These are phyloP conservation scores for Grammomys dolichurus DNA, from an alignment of 2,113 vertebrate genomes.

Conservation along the genomic window DNA sequence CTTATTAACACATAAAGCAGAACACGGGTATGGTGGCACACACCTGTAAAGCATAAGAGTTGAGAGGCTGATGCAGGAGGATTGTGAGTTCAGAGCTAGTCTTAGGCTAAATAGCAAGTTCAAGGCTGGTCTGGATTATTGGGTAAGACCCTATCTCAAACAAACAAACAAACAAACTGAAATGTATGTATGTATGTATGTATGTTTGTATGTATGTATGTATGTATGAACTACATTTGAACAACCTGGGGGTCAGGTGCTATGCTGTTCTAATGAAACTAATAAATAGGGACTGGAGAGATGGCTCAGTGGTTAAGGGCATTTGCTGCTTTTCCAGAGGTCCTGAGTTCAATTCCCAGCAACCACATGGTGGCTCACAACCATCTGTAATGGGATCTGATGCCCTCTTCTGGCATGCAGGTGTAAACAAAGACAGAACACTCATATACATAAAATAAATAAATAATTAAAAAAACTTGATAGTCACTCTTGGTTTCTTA, in stretches of 20 bases:
- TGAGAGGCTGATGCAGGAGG: background rate
- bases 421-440: too few species aligned
- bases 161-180: background rate
- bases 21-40: background rate
- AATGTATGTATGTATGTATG: too few species aligned
- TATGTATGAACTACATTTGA: accelerated
- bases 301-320: too few species aligned
- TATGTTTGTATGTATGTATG: too few species aligned
- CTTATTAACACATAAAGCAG: background rate
- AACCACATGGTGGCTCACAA: too few species aligned
- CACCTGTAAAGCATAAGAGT: background rate
- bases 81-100: accelerated
- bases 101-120: background rate
- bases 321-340: too few species aligned
- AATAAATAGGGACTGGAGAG: too few species aligned
- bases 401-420: too few species aligned
- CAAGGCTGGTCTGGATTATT: background rate
- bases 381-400: too few species aligned
- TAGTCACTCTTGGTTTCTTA: background rate
- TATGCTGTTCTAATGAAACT: accelerated
- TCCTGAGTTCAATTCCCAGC: too few species aligned
- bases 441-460: too few species aligned
- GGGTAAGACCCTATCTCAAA: background rate
- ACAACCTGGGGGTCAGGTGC: accelerated
- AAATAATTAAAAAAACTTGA: too few species aligned